Percentiles rank a stretch among this genome's conserved stretches.
Evolutionary conservation across 2,113 vertebrate species (phyloP).

Genomic region (Siniperca chuatsi): DNA sequence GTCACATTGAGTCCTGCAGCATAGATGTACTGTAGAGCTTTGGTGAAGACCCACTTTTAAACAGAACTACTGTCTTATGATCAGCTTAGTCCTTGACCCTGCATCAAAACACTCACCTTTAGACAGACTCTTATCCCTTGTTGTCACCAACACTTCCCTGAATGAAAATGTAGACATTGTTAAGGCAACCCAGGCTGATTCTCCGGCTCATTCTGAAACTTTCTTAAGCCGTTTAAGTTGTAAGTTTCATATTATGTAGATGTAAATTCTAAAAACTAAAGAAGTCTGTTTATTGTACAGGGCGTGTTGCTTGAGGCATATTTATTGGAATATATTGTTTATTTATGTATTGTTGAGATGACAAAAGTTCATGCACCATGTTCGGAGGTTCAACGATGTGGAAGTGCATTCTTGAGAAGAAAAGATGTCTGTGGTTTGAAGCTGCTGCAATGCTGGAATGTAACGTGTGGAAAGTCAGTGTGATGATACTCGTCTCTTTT

Average conservation of each 20-base stretch:
- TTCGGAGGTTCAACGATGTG: slow-evolving; percentile 42
- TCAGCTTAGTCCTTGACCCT: neutral
- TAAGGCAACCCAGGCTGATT: neutral
- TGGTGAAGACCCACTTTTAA: neutral
- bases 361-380: slow-evolving; percentile 61
- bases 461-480: slow-evolving; percentile 16
- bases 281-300: neutral
- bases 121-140: no score
- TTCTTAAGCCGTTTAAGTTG: neutral
- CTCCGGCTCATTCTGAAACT: neutral
- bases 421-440: slow-evolving; percentile 32
- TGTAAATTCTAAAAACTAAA: neutral
- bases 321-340: slow-evolving; percentile 75
- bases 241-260: neutral
- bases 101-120: no score
- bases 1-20: slow-evolving; percentile 41
- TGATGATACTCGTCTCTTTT: neutral
- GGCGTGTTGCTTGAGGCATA: slow-evolving; percentile 22
- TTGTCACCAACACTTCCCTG: no score
- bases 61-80: neutral
- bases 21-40: slow-evolving; percentile 10
- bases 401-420: slow-evolving; percentile 22
- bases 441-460: slow-evolving; percentile 28
- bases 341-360: slow-evolving; percentile 66
- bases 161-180: neutral